Conservation (phyloP, 2,113 vertebrate genomes). For the Aegithalos caudatus region DNA sequence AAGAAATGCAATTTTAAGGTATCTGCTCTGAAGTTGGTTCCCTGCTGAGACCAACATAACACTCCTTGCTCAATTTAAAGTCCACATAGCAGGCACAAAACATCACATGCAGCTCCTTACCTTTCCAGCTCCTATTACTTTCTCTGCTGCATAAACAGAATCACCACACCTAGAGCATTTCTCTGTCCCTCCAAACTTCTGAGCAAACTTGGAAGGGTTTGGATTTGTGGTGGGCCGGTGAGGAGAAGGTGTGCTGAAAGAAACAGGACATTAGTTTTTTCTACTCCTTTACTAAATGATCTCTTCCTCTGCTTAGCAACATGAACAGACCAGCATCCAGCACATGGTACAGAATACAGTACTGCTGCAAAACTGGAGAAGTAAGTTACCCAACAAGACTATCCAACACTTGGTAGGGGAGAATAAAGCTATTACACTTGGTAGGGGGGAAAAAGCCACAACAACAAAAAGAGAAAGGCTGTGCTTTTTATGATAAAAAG, state of each 20-base stretch:
- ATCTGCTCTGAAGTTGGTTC: neutral
- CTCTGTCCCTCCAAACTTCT: conserved; percentile 90
- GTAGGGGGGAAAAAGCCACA: neutral
- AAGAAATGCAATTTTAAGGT: neutral
- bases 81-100: fast-evolving
- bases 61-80: neutral
- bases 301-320: neutral
- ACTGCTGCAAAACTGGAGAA: neutral
- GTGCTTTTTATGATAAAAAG: neutral
- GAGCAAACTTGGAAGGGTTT: conserved; percentile 92
- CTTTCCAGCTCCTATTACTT: conserved; percentile 94
- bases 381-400: neutral
- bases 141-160: conserved; percentile 92
- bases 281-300: neutral
- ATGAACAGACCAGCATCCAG: neutral
- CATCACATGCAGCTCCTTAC: conserved; percentile 51
- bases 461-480: neutral
- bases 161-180: conserved; percentile 90
- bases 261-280: neutral
- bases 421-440: too few relatives aligned
- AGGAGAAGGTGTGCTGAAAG: conserved; percentile 67
- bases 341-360: neutral
- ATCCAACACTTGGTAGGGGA: neutral
- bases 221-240: conserved; percentile 88
- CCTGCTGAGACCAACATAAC: neutral